Evolutionary conservation across 2,113 vertebrate genomes (phyloP), one percentile per base, ranked within the genome.

Genomic region (Zosterops lateralis): DNA sequence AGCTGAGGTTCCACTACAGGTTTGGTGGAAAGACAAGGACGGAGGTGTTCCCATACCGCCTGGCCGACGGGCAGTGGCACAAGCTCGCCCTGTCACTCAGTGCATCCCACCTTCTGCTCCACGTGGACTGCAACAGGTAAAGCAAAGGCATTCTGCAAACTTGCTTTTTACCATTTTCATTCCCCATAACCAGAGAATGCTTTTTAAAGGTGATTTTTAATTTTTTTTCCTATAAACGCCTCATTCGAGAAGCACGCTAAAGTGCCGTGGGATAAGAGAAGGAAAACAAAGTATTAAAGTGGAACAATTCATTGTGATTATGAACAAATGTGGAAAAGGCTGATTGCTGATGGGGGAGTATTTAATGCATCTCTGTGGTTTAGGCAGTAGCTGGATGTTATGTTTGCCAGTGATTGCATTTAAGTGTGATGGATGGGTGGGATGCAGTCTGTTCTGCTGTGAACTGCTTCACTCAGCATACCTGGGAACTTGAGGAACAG

Each of bases 61-160:
- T 99, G 87, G 99, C 99, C 5, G 99, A 99, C 1, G 99, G 99
- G 17, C 98, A 98, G 90, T 99, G 99, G 99, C 99, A 99, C 91
- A 98, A 97, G 94, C 96, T 99, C 11, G 98, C 99, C 0, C 92
- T 99, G 80, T 98, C 99, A 0, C 96, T 99, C 42, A 99, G 99
- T 3, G 98, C 98, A n/a, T 98, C 98, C 64, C 99, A 98, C 57
- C 98, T 99, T 8, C 97, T 99, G 72, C 98, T 99, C 72, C 99
- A 99, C 0, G 97, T 99, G 3, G 99, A 99, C 98, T 99, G 99
- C 95, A 99, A 99, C 98, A 98, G 98, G 99, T 99, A 98, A 93
- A 92, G 95, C 42, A 54, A 74, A 79, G 42, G 32, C 2, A 3
- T 86, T 66, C 57, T 32, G 17, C 40, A 24, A 25, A 34, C 42